These are phyloP conservation scores for Shinisaurus crocodilurus DNA, from an alignment of 2,113 vertebrate genomes.

Conservation along the genomic window DNA sequence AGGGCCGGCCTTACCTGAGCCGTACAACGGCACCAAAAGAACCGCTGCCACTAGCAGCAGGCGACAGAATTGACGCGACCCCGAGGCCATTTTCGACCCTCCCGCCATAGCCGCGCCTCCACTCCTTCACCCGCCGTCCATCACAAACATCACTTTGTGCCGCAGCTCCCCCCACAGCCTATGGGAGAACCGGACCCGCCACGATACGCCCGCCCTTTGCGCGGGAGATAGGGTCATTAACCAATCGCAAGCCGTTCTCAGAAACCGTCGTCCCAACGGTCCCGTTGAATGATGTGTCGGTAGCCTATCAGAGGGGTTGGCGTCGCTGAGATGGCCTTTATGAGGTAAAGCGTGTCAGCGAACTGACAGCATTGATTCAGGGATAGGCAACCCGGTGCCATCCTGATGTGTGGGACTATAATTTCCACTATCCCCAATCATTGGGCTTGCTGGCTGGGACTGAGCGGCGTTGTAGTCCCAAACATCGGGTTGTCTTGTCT, in stretches of 20 bases:
- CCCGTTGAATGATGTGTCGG: accelerated
- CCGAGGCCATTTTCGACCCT: slow-evolving; percentile 81
- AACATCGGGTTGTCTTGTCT: no score
- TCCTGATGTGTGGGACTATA: no score
- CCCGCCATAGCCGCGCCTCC: slow-evolving; percentile 83
- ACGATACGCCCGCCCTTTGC: not conserved
- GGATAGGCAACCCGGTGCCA: no score
- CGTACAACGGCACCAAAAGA: not conserved
- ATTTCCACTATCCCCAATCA: no score
- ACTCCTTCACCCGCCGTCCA: slow-evolving; percentile 38
- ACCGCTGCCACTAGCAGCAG: not conserved
- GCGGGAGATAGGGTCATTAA: not conserved
- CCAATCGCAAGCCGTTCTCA: not conserved
- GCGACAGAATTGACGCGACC: not conserved
- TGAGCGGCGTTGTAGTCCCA: no score
- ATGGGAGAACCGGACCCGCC: not conserved
- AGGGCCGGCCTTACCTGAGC: not conserved
- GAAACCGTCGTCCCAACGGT: not conserved
- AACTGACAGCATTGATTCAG: not conserved
- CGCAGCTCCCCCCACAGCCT: not conserved
- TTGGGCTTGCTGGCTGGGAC: no score
- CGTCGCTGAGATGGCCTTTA: accelerated
- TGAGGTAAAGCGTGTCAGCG: not conserved
- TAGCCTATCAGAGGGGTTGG: not conserved
- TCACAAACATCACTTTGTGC: accelerated